Evolutionary conservation across 2,113 vertebrate genomes (phyloP), one percentile per base, ranked within the genome.

Genomic region (Albula goreensis): DNA sequence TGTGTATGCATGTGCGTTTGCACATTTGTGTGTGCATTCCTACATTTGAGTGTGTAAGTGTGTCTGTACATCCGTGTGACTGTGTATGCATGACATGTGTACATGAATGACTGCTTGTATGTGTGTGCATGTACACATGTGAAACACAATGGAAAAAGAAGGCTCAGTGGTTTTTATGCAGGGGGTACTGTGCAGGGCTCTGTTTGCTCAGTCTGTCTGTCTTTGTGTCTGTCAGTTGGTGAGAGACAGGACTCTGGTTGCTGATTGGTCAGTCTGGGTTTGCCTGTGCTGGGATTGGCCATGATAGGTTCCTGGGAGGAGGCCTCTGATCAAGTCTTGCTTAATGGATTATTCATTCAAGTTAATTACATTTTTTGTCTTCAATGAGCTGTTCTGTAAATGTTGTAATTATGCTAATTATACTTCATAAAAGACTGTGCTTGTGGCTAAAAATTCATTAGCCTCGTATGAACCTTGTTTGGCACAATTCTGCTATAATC

Each of bases 71-170:
- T 41, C 31, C 31, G 31, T 41, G 31, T 41, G 31, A 41, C 31
- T 41, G 31, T 41, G 31, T 41, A 41, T 41, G 31, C 31, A 41
- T 41, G 31, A 1, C 31, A 41, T 41, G 31, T 41, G 31, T 41
- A 41, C 31, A 41, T 41, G 31, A 41, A 41, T 41, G 31, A 41
- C 31, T 41, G 31, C 31, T 41, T 94, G 92, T 85, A 53, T 88
- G 74, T 90, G 87, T 89, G 88, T 92, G 89, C 91, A 91, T 92
- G 87, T 85, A 91, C 90, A 93, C 91, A 41, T 41, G 31, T 41
- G 31, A 41, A 41, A 41, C 31, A 41, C 31, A 41, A 41, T 41
- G 31, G 31, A 41, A 41, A 41, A 41, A 41, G 31, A 41, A 41
- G 31, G 31, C 31, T 41, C 31, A 41, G 1, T 41, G 31, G 31